These are phyloP conservation scores for Nothoprocta perdicaria DNA, from an alignment of 2,113 vertebrate genomes.

Conservation along the genomic window DNA sequence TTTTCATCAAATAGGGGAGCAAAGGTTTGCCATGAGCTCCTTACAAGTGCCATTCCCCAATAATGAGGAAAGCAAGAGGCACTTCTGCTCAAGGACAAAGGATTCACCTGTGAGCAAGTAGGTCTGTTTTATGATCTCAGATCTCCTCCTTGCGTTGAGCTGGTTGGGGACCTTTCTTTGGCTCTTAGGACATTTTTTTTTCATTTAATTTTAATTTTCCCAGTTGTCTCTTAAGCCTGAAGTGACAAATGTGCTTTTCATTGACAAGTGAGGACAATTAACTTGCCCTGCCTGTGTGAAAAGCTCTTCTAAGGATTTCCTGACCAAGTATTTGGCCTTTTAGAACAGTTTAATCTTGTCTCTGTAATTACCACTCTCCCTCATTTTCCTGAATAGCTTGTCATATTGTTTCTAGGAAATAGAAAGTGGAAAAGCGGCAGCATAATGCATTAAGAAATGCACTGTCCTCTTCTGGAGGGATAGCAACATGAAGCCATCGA, in stretches of 20 bases:
- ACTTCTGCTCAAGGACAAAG: neutral
- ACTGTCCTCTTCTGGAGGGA: neutral
- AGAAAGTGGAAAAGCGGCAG: neutral
- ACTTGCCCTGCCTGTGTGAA: neutral
- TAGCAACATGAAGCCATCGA: neutral
- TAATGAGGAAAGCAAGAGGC: neutral
- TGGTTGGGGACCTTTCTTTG: neutral
- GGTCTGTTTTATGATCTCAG: neutral
- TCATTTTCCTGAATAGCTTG: neutral
- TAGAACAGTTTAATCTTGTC: conserved; percentile 14
- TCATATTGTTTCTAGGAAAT: neutral
- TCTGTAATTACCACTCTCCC: conserved; percentile 19
- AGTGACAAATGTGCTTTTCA: conserved; percentile 8
- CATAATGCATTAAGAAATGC: accelerated
- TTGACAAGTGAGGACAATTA: conserved; percentile 53
- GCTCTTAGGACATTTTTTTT: neutral
- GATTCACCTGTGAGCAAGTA: neutral
- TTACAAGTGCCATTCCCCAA: neutral
- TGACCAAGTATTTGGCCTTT: conserved; percentile 37
- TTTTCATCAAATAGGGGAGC: neutral
- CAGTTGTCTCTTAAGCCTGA: conserved; percentile 6
- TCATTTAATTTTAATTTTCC: conserved; percentile 11
- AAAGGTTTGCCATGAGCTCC: neutral
- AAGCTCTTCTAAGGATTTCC: conserved; percentile 45
- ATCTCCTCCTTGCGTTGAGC: neutral